Evolutionary conservation across 2,888 invertebrate species (phyloP).

Genomic region (Boloria euphrosyne): DNA sequence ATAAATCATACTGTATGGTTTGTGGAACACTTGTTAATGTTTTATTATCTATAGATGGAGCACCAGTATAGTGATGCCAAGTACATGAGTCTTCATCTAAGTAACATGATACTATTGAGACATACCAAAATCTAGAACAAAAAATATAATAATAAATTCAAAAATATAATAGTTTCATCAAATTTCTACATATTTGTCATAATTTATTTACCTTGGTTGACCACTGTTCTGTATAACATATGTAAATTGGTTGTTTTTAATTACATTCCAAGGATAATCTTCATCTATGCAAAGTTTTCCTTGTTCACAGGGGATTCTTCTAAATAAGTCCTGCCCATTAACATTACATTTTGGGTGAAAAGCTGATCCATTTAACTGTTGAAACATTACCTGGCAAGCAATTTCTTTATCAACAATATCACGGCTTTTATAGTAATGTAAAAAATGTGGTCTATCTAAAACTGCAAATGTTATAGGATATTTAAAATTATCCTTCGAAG

Average conservation of each 20-base stretch:
- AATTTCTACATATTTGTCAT: background rate
- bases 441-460: conserved; percentile 92
- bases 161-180: background rate
- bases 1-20: conserved; percentile 90
- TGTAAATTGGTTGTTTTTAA: conserved; percentile 95
- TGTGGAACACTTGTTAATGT: conserved; percentile 65
- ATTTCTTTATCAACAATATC: conserved; percentile 82
- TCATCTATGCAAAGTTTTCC: conserved; percentile 92
- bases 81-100: conserved; percentile 89
- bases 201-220: conserved; percentile 88
- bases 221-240: conserved; percentile 94
- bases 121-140: conserved; percentile 93
- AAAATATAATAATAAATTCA: background rate
- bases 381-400: conserved; percentile 94
- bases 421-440: conserved; percentile 94
- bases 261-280: conserved; percentile 91
- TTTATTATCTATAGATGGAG: conserved; percentile 61
- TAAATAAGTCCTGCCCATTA: conserved; percentile 88
- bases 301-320: conserved; percentile 92
- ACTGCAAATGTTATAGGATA: conserved; percentile 92
- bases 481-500: conserved; percentile 85
- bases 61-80: conserved; percentile 88
- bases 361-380: conserved; percentile 89
- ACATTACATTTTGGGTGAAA: conserved; percentile 93
- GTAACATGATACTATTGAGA: conserved; percentile 96